A percentile compares a stretch with the other conserved stretches of the same genome.
phyloP scores from a whole-genome alignment of 2,888 invertebrate species.

The Teinopalpus imperialis region DNA sequence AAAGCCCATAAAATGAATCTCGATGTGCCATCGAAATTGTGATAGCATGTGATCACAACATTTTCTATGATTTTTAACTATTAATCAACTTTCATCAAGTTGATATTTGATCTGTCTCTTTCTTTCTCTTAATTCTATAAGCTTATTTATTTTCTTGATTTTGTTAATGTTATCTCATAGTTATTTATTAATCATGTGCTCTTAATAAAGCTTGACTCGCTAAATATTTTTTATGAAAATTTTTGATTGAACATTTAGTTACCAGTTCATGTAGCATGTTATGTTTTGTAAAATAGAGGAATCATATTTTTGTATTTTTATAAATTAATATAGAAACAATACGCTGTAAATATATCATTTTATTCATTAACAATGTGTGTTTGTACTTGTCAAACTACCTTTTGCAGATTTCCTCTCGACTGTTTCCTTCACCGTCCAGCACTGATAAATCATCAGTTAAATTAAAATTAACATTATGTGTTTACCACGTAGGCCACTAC shows the following conservation, averaged over 20 bases:
- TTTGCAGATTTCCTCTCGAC: no score
- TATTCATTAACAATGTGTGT: constrained; percentile 52
- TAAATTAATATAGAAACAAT: constrained; percentile 62
- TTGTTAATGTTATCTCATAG: constrained; percentile 75
- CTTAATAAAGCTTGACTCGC: constrained; percentile 58
- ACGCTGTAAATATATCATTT: constrained; percentile 75
- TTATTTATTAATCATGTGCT: constrained; percentile 71
- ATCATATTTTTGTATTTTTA: constrained; percentile 68
- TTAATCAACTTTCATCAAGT: constrained; percentile 38
- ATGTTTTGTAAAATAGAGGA: constrained; percentile 60
- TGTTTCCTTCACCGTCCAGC: no score
- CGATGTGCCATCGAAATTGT: constrained; percentile 75
- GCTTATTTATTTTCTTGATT: constrained; percentile 71
- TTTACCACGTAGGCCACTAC: no score
- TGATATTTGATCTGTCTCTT: constrained; percentile 59
- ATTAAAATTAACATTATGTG: no score
- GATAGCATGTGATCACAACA: constrained; percentile 65
- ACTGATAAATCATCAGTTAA: no score
- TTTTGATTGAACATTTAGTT: constrained; percentile 61
- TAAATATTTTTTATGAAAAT: constrained; percentile 45
- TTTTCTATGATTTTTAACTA: constrained; percentile 41
- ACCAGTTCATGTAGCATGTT: constrained; percentile 67
- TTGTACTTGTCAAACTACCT: constrained; percentile 25
- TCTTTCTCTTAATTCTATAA: constrained; percentile 51
- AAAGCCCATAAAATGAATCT: constrained; percentile 44